Percentiles rank a stretch among this genome's conserved stretches.
phyloP scores from a whole-genome alignment of 1,140 invertebrate species.

The Sitodiplosis mosellana region DNA sequence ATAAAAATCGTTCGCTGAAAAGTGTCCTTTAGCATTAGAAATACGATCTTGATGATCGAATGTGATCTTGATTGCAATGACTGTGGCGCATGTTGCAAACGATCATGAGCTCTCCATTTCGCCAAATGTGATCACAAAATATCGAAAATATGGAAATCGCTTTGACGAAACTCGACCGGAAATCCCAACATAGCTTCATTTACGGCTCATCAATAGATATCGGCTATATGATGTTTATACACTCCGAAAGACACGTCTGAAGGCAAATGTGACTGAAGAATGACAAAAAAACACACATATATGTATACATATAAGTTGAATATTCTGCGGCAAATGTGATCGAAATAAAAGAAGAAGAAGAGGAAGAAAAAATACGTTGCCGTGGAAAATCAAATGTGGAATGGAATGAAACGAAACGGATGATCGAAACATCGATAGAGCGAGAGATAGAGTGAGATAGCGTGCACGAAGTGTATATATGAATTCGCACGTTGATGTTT shows the following conservation, averaged over 20 bases:
- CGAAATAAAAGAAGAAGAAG: not conserved
- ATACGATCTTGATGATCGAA: too few species aligned
- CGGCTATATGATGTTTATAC: not conserved
- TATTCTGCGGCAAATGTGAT: not conserved
- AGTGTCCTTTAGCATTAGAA: too few species aligned
- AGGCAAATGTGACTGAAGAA: not conserved
- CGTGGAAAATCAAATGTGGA: not conserved
- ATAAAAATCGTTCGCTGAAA: too few species aligned
- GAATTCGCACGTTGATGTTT: too few species aligned
- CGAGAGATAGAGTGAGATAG: too few species aligned
- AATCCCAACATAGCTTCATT: not conserved
- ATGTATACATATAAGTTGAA: not conserved
- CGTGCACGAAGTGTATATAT: too few species aligned
- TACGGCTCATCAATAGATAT: not conserved
- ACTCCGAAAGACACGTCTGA: not conserved
- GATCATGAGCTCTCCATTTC: too few species aligned
- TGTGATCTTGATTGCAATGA: too few species aligned
- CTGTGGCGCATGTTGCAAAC: too few species aligned
- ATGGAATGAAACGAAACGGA: conserved; percentile 2
- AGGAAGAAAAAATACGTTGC: too few species aligned
- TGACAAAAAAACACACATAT: not conserved
- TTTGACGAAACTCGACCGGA: not conserved
- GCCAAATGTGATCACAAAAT: too few species aligned
- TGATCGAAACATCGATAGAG: not conserved
- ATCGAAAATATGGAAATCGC: not conserved